Evolutionary conservation across 2,113 vertebrate species (phyloP), one percentile per base, ranked within the genome.

Genomic region (Arothron firmamentum): DNA sequence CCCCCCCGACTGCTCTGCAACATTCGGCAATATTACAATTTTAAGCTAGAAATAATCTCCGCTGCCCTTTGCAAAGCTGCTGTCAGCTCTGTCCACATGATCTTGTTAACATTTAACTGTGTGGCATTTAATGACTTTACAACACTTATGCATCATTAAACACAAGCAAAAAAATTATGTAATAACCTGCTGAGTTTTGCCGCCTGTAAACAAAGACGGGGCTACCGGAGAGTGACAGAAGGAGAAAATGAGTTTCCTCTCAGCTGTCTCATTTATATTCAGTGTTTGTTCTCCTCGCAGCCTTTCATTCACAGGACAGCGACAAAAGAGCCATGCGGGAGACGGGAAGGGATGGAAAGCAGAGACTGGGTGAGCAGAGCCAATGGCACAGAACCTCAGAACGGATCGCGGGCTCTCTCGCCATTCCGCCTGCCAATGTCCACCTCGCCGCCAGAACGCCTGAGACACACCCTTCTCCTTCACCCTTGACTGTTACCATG

Each of bases 211-310:
- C 70, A 72, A 80, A 56, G 52, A 67, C 70, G 64, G 58, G 60
- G 50, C 68, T 47, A 80, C 68, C 64, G 56, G 52, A 65, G 62
- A 59, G 56, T 79, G 67, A 70, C 42, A 59, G 70, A 65, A 62
- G n/a, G 21, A 85, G 77, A 78, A 77, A 72, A 75, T 71, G 49
- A 75, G 75, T 77, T 79, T 74, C 63, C 75, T 62, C 72, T 83
- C 64, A 65, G 59, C 58, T 63, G 57, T 83, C 82, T 90, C 82
- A 90, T 90, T 91, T 75, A 88, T 52, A 92, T 91, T 84, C 89
- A 80, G 74, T 16, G 72, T 82, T 81, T 77, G 81, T 85, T 82
- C 79, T 81, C 67, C 54, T 77, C 23, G 51, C 67, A 78, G 75
- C 75, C 87, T 88, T 84, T 83, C 74, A 83, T 82, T 79, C 75